Percentiles rank a stretch among this genome's conserved stretches.
Evolutionary conservation across 2,888 invertebrate species (phyloP).

Genomic region (Athalia cordata): DNA sequence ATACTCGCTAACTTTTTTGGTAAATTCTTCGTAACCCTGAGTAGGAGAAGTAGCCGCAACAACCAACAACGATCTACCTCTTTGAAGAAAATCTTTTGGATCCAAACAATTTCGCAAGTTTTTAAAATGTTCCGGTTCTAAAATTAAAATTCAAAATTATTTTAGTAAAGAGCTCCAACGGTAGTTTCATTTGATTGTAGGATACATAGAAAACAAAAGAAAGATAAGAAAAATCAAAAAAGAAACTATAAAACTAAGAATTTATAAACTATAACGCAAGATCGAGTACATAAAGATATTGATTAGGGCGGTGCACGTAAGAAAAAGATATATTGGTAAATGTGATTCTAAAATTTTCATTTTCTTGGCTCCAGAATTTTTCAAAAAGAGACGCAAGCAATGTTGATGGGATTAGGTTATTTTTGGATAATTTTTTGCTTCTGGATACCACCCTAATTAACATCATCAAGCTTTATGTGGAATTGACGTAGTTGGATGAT

Average conservation of each 20-base stretch:
- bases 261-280: no score
- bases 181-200: neutral
- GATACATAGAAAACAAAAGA: neutral
- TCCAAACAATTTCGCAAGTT: slow-evolving; percentile 79
- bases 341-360: no score
- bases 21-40: slow-evolving; percentile 85
- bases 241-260: neutral
- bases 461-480: no score
- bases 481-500: no score
- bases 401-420: no score
- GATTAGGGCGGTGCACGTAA: no score
- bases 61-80: slow-evolving; percentile 89
- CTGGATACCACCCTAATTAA: no score
- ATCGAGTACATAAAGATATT: no score
- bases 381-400: no score
- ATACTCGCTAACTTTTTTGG: slow-evolving; percentile 85
- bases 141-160: slow-evolving; percentile 32
- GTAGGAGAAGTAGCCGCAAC: slow-evolving; percentile 91
- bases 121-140: slow-evolving; percentile 77
- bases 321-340: no score
- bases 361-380: no score
- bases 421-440: no score
- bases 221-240: neutral
- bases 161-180: slow-evolving; percentile 36
- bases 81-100: slow-evolving; percentile 79